Evolutionary conservation across 2,113 vertebrate species (phyloP), one percentile per base, ranked within the genome.

Genomic region (Loxodonta africana): DNA sequence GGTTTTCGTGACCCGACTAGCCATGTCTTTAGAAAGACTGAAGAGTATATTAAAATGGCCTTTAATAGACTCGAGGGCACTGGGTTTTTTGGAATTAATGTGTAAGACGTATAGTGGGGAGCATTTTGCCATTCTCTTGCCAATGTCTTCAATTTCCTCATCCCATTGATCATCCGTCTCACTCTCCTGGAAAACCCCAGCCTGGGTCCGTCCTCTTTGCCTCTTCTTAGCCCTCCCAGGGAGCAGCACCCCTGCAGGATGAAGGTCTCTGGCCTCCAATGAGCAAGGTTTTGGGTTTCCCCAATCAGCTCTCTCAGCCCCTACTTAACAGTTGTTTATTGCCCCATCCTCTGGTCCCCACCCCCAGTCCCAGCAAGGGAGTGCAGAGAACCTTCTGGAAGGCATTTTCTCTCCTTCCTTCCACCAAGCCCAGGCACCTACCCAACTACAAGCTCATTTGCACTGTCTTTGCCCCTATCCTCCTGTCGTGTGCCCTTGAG

Each of bases 141-240:
- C n/a, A 30, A 15, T 41, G 6, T 46, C 30, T 60, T 23, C 60
- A 77, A 63, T 33, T 69, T 74, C 83, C 33, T 44, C 8, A 4
- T 83, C 62, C 90, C 8, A 1, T 46, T 60, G 53, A 88, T 83
- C 62, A 84, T 67, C 83, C 62, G 53, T 73, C 63, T 10, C 62
- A 17, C 46, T 71, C 63, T 74, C 25, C 37, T 84, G 87, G 87
- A 88, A 93, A 88, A 44, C 12, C 93, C 87, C 71, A 0, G 60
- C 14, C 0, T 0, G 15, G 30, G 46, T 62, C 63, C 21, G 69
- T 63, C 14, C 4, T 5, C 12, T 0, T 26, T 10, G 15, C n/a
- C 51, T 87, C 51, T 41, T 33, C 37, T 7, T 65, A 25, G 71
- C 30, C 51, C 60, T 46, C 2, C 41, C 51, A 73, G 76, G 76